Evolutionary conservation across 2,113 vertebrate species (phyloP).

Genomic region (Tragelaphus imberbis): DNA sequence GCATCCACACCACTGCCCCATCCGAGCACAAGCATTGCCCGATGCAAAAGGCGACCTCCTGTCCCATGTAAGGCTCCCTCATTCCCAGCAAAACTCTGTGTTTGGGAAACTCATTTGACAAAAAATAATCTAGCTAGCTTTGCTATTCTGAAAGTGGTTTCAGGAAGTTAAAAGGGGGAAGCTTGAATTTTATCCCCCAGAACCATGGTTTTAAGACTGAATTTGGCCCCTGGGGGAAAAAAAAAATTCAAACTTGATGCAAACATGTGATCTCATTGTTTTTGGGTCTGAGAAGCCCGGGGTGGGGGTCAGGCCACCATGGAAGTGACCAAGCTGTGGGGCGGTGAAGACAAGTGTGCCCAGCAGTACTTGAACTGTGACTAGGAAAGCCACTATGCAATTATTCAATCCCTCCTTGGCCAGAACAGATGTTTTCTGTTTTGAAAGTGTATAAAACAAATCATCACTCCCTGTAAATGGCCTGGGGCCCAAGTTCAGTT

Average conservation of each 20-base stretch:
- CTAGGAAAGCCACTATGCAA: constrained; percentile 20
- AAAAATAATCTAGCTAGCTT: constrained; percentile 22
- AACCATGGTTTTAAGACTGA: not conserved
- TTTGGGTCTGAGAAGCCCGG: not conserved
- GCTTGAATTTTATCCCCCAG: not conserved
- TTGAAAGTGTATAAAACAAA: constrained; percentile 50
- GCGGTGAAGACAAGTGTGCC: not conserved
- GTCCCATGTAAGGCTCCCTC: not conserved
- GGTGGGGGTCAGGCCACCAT: not conserved
- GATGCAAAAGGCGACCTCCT: not conserved
- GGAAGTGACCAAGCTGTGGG: not conserved
- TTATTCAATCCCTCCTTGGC: constrained; percentile 22
- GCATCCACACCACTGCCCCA: not conserved
- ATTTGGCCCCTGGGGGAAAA: not conserved
- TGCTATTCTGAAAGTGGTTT: constrained; percentile 19
- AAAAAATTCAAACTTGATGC: not conserved
- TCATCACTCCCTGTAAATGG: constrained; percentile 30
- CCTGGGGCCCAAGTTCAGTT: not conserved
- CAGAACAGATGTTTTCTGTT: constrained; percentile 50
- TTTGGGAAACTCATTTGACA: constrained; percentile 15
- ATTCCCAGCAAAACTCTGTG: not conserved
- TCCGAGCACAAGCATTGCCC: not conserved
- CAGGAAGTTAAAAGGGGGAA: constrained; percentile 38
- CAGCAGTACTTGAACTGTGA: not conserved
- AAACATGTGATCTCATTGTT: not conserved